These are phyloP conservation scores for Drosophila albomicans DNA, from an alignment of 1,140 invertebrate species.

Conservation along the genomic window DNA sequence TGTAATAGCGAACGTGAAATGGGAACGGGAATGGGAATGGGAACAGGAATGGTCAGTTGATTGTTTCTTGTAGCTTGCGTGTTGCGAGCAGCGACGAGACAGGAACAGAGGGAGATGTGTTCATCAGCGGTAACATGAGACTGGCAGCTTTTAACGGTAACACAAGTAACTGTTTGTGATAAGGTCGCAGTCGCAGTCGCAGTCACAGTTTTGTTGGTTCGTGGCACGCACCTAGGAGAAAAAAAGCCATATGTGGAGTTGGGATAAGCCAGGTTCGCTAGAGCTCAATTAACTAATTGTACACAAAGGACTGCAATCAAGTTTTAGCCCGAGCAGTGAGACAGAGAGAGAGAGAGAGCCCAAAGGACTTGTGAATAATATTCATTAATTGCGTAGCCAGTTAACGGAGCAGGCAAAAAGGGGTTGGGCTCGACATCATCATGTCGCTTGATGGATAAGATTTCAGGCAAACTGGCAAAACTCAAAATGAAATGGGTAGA, in stretches of 20 bases:
- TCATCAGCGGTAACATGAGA: slow-evolving; percentile 51
- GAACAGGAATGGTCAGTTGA: slow-evolving; percentile 37
- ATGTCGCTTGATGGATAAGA: slow-evolving; percentile 62
- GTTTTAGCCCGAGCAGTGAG: slow-evolving; percentile 5
- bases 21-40: slow-evolving; percentile 20
- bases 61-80: slow-evolving; percentile 54
- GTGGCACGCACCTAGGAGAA: slow-evolving; percentile 25
- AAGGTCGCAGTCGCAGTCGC: slow-evolving; percentile 20
- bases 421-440: slow-evolving; percentile 50
- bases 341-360: not conserved
- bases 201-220: slow-evolving; percentile 11
- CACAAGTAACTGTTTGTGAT: slow-evolving; percentile 50
- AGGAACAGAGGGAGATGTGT: slow-evolving; percentile 38
- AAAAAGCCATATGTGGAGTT: not conserved
- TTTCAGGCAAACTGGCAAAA: slow-evolving; percentile 33
- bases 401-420: slow-evolving; percentile 48
- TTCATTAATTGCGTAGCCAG: slow-evolving; percentile 65
- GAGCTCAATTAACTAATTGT: slow-evolving; percentile 84
- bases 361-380: slow-evolving; percentile 58
- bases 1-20: slow-evolving; percentile 6
- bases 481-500: slow-evolving; percentile 25
- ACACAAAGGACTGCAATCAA: slow-evolving; percentile 60
- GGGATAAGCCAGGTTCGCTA: slow-evolving; percentile 36
- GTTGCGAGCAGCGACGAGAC: slow-evolving; percentile 23
- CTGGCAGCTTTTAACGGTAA: slow-evolving; percentile 56